Evolutionary conservation across 2,888 invertebrate genomes (phyloP).

Genomic region (Cremastinae sp.): DNA sequence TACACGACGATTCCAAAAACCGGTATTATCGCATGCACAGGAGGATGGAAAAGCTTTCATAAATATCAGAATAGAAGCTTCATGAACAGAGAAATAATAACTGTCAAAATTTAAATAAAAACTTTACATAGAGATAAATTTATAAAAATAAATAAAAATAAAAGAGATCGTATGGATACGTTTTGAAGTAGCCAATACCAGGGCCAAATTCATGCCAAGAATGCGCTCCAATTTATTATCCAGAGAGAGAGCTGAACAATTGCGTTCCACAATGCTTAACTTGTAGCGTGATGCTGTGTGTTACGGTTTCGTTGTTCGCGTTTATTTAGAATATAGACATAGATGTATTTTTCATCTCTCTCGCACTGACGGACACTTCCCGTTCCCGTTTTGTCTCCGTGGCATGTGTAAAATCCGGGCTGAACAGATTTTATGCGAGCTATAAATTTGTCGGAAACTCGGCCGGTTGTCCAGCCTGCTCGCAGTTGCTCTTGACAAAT

Average conservation of each 20-base stretch:
- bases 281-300: slow-evolving; percentile 44
- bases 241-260: slow-evolving; percentile 52
- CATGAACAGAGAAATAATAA: too few relatives aligned
- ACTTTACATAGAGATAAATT: slow-evolving; percentile 19
- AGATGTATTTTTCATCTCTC: slow-evolving; percentile 13
- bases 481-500: slow-evolving; percentile 52
- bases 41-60: too few relatives aligned
- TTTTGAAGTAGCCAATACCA: slow-evolving; percentile 29
- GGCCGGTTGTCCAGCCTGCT: slow-evolving; percentile 52
- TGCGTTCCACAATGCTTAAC: slow-evolving; percentile 59
- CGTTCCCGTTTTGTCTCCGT: slow-evolving; percentile 35
- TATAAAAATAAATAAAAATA: neutral
- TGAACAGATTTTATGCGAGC: slow-evolving; percentile 61
- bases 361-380: slow-evolving; percentile 16
- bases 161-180: slow-evolving; percentile 54
- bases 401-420: slow-evolving; percentile 55
- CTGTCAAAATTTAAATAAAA: too few relatives aligned
- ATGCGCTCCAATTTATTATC: slow-evolving; percentile 57
- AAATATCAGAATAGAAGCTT: too few relatives aligned
- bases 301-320: slow-evolving; percentile 33
- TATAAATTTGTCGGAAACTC: slow-evolving; percentile 61
- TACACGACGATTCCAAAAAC: too few relatives aligned
- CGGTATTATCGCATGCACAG: too few relatives aligned
- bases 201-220: slow-evolving; percentile 27
- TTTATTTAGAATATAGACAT: slow-evolving; percentile 3